Conservation (phyloP, 1,140 invertebrate genomes). For the Aporrectodea caliginosa region DNA sequence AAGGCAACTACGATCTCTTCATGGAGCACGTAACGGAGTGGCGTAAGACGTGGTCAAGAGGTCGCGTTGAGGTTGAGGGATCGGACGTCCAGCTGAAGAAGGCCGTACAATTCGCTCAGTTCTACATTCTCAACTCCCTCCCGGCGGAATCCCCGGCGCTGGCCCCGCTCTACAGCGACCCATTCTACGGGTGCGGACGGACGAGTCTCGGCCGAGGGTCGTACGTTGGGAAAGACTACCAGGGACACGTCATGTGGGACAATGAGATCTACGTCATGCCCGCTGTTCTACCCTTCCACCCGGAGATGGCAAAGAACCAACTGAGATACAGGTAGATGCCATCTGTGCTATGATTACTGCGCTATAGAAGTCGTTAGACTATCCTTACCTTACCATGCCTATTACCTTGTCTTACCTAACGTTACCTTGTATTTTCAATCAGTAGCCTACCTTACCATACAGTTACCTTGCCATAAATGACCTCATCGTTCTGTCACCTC, state of each 20-base stretch:
- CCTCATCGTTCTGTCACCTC: too few relatives aligned
- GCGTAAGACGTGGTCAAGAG: conserved; percentile 24
- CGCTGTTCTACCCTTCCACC: conserved; percentile 29
- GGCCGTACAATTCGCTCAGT: conserved; percentile 26
- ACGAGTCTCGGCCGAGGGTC: conserved; percentile 18
- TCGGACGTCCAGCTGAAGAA: conserved; percentile 26
- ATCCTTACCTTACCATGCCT: too few relatives aligned
- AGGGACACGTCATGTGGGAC: conserved; percentile 33
- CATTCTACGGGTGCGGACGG: conserved; percentile 23
- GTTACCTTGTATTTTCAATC: too few relatives aligned
- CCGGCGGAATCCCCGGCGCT: conserved; percentile 22
- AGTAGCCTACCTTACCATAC: too few relatives aligned
- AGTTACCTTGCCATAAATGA: too few relatives aligned
- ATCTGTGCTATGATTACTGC: too few relatives aligned
- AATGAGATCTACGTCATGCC: conserved; percentile 33
- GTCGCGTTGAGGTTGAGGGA: conserved; percentile 23
- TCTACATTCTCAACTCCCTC: conserved; percentile 30
- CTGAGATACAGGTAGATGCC: conserved; percentile 25
- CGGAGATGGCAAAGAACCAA: conserved; percentile 22
- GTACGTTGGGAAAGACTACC: conserved; percentile 24
- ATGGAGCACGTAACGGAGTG: conserved; percentile 25
- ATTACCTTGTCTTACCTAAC: too few relatives aligned
- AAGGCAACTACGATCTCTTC: conserved; percentile 24
- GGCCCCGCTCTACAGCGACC: conserved; percentile 23
- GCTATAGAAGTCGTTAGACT: too few relatives aligned